Conservation (phyloP, 2,797 vertebrate genomes). For the Ataeniobius toweri region DNA sequence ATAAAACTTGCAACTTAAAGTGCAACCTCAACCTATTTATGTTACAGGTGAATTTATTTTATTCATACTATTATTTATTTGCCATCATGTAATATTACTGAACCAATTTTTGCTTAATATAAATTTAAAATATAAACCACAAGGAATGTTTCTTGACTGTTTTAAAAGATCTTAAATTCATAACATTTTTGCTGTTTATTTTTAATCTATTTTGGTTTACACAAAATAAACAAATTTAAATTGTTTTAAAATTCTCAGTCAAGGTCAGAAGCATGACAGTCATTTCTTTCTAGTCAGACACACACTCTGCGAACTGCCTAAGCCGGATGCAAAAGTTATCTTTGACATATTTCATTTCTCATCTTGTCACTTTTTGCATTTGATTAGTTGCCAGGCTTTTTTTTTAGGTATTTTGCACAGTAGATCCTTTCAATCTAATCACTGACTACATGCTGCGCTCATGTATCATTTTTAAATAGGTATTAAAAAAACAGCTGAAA, state of each 20-base stretch:
- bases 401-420: constrained; percentile 8
- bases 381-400: neutral
- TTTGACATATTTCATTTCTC: constrained; percentile 25
- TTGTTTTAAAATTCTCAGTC: neutral
- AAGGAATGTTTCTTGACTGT: neutral
- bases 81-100: too few species aligned
- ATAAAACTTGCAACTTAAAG: neutral
- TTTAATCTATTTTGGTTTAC: neutral
- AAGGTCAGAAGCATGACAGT: neutral
- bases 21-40: neutral
- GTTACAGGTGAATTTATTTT: neutral
- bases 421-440: constrained; percentile 34
- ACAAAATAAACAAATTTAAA: neutral
- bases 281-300: neutral
- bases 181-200: too few species aligned
- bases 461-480: neutral
- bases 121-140: neutral
- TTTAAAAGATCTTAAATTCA: neutral
- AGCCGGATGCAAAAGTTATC: constrained; percentile 24
- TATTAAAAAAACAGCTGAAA: neutral
- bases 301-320: constrained; percentile 8
- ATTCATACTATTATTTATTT: neutral
- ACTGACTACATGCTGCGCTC: neutral
- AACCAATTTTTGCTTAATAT: neutral
- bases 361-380: constrained; percentile 4